Conservation (phyloP, 2,113 vertebrate genomes). For the Aythya baeri region DNA sequence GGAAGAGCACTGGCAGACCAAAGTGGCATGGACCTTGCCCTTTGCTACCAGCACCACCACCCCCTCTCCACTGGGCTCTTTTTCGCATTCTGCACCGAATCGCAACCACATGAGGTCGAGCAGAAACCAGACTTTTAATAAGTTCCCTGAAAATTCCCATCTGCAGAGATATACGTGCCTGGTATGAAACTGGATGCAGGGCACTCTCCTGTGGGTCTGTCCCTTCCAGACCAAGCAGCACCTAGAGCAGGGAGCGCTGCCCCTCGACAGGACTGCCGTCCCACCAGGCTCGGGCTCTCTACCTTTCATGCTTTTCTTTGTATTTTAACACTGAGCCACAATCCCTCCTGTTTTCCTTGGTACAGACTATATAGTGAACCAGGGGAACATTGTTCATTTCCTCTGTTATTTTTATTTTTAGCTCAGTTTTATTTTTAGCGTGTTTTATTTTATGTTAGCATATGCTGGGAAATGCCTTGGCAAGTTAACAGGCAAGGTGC, state of each 20-base stretch:
- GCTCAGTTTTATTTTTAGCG: slow-evolving; percentile 36
- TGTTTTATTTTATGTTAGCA: slow-evolving; percentile 29
- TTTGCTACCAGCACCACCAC: neutral
- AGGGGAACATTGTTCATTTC: neutral
- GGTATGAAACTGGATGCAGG: neutral
- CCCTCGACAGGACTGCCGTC: neutral
- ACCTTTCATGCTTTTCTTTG: neutral
- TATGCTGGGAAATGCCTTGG: slow-evolving; percentile 41
- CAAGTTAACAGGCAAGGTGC: slow-evolving; percentile 47
- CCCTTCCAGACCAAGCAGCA: neutral
- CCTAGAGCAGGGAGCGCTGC: neutral
- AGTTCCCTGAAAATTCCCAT: neutral
- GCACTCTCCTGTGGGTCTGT: neutral
- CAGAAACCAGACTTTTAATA: neutral
- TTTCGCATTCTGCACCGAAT: neutral
- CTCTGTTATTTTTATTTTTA: slow-evolving; percentile 13
- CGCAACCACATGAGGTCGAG: neutral
- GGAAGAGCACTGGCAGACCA: neutral
- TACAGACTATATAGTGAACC: slow-evolving; percentile 2
- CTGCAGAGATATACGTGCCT: too few relatives aligned
- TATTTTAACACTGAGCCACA: neutral
- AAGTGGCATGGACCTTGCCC: neutral
- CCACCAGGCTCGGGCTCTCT: neutral
- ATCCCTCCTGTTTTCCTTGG: slow-evolving; percentile 16
- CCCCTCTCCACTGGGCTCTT: neutral